Percentiles rank a stretch among this genome's conserved stretches.
These are phyloP conservation scores for Coregonus clupeaformis DNA, from an alignment of 2,113 vertebrate species.

Conservation along the genomic window DNA sequence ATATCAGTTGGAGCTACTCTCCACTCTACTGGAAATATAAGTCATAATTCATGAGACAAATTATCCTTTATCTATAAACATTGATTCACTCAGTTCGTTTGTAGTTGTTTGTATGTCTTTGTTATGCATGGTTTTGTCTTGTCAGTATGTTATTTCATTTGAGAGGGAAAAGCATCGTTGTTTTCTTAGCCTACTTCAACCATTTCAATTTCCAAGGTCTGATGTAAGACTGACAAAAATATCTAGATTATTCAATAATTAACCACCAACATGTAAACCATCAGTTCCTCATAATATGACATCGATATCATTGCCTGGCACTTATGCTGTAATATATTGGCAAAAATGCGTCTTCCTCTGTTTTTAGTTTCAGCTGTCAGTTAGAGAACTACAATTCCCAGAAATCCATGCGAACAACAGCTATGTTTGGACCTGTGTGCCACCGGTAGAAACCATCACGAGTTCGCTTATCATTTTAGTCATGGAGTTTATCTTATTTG, in stretches of 20 bases:
- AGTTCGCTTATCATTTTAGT: constrained; percentile 47
- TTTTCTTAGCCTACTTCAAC: too few relatives aligned
- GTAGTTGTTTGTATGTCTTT: not conserved
- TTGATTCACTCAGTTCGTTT: not conserved
- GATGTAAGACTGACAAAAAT: too few relatives aligned
- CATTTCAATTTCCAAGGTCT: too few relatives aligned
- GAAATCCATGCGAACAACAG: not conserved
- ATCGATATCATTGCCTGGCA: not conserved
- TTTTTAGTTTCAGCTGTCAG: too few relatives aligned
- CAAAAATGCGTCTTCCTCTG: too few relatives aligned
- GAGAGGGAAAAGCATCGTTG: not conserved
- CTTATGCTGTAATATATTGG: not conserved
- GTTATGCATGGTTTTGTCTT: not conserved
- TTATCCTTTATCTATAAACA: not conserved
- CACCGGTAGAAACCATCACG: constrained; percentile 67
- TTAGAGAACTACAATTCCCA: constrained; percentile 57
- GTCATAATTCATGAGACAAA: not conserved
- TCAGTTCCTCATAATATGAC: too few relatives aligned
- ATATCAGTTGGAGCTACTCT: not conserved
- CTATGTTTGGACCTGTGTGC: constrained; percentile 46
- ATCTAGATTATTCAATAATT: too few relatives aligned
- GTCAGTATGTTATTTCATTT: not conserved
- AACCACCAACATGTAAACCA: too few relatives aligned
- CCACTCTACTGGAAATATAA: not conserved
- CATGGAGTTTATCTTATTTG: constrained; percentile 38